phyloP scores from a whole-genome alignment of 2,113 vertebrate species.

The Takifugu flavidus region DNA sequence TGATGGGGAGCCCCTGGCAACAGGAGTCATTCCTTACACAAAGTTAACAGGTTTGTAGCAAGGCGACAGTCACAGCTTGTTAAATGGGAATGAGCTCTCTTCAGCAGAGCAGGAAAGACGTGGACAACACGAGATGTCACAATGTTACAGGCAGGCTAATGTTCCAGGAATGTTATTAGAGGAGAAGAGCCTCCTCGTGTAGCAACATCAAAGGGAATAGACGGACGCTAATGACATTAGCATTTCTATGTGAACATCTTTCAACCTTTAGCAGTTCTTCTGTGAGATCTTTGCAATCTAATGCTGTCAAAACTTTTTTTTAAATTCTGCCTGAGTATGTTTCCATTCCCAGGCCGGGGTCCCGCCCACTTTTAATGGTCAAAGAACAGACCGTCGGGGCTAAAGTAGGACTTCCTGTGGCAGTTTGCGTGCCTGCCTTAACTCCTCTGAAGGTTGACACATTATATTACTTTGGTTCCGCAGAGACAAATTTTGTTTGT shows the following conservation, averaged over 20 bases:
- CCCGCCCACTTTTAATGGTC: no score
- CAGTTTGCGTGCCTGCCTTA: no score
- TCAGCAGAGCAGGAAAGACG: not conserved
- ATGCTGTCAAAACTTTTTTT: not conserved
- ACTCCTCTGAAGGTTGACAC: no score
- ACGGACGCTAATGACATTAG: not conserved
- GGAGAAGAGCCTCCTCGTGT: conserved; percentile 3
- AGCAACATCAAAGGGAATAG: conserved; percentile 26
- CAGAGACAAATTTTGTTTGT: no score
- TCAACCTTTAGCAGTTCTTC: not conserved
- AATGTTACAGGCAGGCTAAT: not conserved
- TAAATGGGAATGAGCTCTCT: conserved; percentile 18
- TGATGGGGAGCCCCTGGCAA: conserved; percentile 53
- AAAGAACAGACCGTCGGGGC: no score
- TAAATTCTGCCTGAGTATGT: no score
- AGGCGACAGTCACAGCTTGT: conserved; percentile 23
- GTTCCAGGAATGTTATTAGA: conserved; percentile 7
- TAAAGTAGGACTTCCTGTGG: no score
- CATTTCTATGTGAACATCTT: not conserved
- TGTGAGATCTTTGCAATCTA: not conserved
- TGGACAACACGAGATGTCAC: conserved; percentile 1
- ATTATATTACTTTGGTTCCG: no score
- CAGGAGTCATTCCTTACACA: conserved; percentile 37
- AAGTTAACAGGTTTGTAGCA: conserved; percentile 45
- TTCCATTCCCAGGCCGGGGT: no score